Percentiles rank a stretch among this genome's conserved stretches.
Evolutionary conservation across 1,140 invertebrate genomes (phyloP).

Genomic region (Tetraneura akinire): DNA sequence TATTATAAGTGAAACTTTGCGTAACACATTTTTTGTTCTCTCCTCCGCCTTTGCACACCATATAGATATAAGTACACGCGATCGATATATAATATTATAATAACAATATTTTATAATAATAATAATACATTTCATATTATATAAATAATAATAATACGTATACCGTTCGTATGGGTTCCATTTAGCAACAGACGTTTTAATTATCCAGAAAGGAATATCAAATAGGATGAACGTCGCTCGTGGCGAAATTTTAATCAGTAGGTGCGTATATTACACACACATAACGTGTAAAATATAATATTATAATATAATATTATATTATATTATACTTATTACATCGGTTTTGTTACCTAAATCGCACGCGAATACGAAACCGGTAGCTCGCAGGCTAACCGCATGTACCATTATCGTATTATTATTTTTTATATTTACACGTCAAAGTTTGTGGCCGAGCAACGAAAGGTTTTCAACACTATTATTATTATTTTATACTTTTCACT

Average conservation of each 20-base stretch:
- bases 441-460: background rate
- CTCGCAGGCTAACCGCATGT: background rate
- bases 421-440: background rate
- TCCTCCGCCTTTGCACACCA: no score
- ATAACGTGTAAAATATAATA: no score
- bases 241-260: background rate
- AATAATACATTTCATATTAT: no score
- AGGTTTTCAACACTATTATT: background rate
- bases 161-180: background rate
- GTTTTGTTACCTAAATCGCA: background rate
- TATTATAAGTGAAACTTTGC: no score
- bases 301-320: no score
- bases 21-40: no score
- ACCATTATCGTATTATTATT: background rate
- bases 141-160: background rate
- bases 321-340: no score
- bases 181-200: slow-evolving; percentile 6
- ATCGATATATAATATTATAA: no score
- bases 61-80: no score
- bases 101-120: no score
- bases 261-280: background rate
- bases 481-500: no score
- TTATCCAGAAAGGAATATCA: background rate
- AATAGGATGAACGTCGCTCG: background rate
- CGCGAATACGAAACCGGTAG: background rate